Evolutionary conservation across 2,888 invertebrate genomes (phyloP), one percentile per base, ranked within the genome.

Genomic region (Hyposoter didymator): DNA sequence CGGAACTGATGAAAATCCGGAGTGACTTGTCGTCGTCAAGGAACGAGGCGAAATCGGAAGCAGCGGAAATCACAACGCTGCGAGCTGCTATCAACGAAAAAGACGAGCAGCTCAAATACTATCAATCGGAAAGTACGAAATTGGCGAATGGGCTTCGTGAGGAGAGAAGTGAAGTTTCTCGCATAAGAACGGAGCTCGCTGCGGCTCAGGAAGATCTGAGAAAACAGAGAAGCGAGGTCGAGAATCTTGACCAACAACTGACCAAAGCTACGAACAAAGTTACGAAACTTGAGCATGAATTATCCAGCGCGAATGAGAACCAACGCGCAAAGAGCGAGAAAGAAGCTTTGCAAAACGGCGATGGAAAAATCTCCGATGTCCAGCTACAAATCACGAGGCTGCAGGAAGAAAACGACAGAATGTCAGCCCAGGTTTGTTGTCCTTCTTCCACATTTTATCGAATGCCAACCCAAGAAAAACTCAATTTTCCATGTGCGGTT

Each of bases 351-450:
- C 90, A 90, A 55, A 88, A 80, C 28, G 88, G 81, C n/a, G 89
- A 89, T 39, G 88, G 88, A 64, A 88, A 88, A 64, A 83, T 84
- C 0, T 87, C 66, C 55, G 92, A 91, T 0, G 79, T 85, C 45
- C 91, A 93, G 35, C 82, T 92, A 39, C 88, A 91, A 74, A 88
- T 93, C 47, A 95, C 95, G 28, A 95, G 94, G 88, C 89, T 95
- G 19, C 95, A 95, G 81, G 95, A 95, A 45, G 95, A 95, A 76
- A 92, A 94, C 14, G 95, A 95, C 70, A 95, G 94, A 90, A 94
- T 95, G 84, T 94, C 94, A 62, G 92, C 90, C 72, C 94, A 94
- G 92, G 94, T 95, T 8, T 5, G 80, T 78, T 12, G 12, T 55
- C 10, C 19, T 10, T 59, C 10, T 1, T 10, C 5, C 52, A 52